Conservation (phyloP, 2,888 invertebrate species). For the Beris morrisii region DNA sequence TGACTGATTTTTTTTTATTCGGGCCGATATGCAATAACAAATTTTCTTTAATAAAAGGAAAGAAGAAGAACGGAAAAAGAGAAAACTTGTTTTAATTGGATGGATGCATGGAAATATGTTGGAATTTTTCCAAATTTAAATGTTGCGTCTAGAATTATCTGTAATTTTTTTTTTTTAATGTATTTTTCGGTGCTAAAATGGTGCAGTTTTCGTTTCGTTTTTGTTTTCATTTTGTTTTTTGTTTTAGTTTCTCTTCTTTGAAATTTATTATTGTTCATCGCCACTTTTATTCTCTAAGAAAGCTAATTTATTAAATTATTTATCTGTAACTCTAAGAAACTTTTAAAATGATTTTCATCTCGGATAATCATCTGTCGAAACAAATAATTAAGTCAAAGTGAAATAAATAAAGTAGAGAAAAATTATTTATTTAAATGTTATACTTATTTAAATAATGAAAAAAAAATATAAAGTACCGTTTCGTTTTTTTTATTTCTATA, state of each 20-base stretch:
- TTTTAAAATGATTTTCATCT: too few relatives aligned
- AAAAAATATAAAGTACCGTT: not conserved
- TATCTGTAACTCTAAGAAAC: too few relatives aligned
- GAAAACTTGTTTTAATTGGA: slow-evolving; percentile 6
- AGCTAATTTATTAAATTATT: too few relatives aligned
- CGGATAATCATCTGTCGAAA: too few relatives aligned
- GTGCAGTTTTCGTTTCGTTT: slow-evolving; percentile 21
- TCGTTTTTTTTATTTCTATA: not conserved
- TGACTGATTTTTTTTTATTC: slow-evolving; percentile 40
- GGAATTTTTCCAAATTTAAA: slow-evolving; percentile 21
- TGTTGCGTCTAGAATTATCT: slow-evolving; percentile 8
- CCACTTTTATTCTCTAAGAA: slow-evolving; percentile 5
- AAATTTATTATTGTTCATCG: slow-evolving; percentile 22
- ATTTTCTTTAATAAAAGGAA: slow-evolving; percentile 24
- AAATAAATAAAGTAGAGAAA: too few relatives aligned
- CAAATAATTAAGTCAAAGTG: too few relatives aligned
- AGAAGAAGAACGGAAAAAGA: slow-evolving; percentile 14
- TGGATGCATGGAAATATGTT: not conserved
- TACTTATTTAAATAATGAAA: slow-evolving; percentile 26
- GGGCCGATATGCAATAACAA: slow-evolving; percentile 45
- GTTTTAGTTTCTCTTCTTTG: slow-evolving; percentile 10
- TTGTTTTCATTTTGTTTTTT: slow-evolving; percentile 16
- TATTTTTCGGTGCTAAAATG: slow-evolving; percentile 25
- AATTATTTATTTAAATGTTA: too few relatives aligned
- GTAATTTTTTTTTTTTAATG: slow-evolving; percentile 6